These are phyloP conservation scores for Bradypodion pumilum DNA, from an alignment of 2,797 vertebrate genomes.

Conservation along the genomic window DNA sequence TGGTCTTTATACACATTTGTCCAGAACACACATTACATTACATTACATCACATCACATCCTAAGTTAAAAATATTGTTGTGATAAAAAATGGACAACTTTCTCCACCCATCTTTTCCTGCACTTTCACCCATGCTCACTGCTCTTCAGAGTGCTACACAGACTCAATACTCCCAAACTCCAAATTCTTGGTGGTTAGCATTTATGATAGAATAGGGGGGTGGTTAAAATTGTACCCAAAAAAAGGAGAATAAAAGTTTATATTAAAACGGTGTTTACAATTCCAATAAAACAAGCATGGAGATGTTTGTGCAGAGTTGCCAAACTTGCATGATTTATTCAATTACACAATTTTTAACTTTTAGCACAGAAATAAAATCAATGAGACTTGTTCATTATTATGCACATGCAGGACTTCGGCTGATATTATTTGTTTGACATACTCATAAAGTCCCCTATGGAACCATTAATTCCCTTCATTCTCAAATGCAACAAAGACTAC, in stretches of 20 bases:
- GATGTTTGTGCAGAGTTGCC: background rate
- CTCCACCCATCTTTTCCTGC: background rate
- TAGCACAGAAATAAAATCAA: slow-evolving; percentile 3
- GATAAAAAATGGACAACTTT: background rate
- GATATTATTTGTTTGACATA: background rate
- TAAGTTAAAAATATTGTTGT: background rate
- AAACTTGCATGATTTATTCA: slow-evolving; percentile 19
- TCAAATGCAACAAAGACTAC: slow-evolving; percentile 7
- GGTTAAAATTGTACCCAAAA: background rate
- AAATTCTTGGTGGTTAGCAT: too few species aligned
- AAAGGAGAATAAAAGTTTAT: background rate
- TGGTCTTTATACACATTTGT: background rate
- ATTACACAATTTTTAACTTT: slow-evolving; percentile 24
- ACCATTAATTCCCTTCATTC: background rate
- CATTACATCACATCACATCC: too few species aligned
- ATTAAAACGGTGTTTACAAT: background rate
- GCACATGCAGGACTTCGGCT: background rate
- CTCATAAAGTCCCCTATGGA: background rate
- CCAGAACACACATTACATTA: background rate
- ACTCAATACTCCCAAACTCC: background rate
- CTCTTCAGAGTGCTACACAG: background rate
- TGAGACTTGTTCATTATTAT: background rate
- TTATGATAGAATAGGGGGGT: background rate
- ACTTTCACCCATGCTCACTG: background rate
- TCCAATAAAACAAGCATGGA: background rate